Evolutionary conservation across 2,797 vertebrate species (phyloP).

Genomic region (Gastrophryne carolinensis): DNA sequence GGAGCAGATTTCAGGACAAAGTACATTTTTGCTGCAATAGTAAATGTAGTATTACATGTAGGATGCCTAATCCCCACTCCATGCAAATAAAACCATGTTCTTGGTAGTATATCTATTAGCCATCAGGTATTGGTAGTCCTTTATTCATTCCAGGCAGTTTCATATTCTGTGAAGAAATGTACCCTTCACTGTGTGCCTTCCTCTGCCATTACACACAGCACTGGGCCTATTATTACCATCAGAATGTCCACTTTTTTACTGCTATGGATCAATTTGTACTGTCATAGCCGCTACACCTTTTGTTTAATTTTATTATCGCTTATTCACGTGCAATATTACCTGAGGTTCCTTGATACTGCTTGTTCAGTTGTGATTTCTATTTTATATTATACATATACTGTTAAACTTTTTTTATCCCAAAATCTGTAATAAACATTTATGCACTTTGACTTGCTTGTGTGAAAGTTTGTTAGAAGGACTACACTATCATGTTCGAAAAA

Average conservation of each 20-base stretch:
- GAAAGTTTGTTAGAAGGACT: no score
- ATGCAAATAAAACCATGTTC: no score
- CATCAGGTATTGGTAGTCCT: no score
- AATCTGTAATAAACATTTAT: slow-evolving; percentile 25
- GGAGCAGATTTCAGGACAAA: no score
- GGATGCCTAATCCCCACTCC: no score
- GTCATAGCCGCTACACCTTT: not conserved
- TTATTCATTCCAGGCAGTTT: no score
- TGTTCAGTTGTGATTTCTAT: not conserved
- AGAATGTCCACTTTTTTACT: not conserved
- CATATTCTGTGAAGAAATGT: not conserved
- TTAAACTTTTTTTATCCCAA: slow-evolving; percentile 19
- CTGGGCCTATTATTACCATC: not conserved
- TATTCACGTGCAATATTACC: slow-evolving; percentile 7
- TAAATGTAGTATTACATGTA: no score
- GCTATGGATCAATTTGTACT: not conserved
- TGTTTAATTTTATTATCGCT: not conserved
- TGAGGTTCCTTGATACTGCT: not conserved
- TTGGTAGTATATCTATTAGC: no score
- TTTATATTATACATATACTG: slow-evolving; percentile 5
- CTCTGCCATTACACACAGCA: not conserved
- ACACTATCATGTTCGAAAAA: no score
- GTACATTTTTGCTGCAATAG: no score
- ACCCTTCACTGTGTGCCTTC: slow-evolving; percentile 11
- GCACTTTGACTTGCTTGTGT: slow-evolving; percentile 1